Base-by-base conservation (phyloP, 2,797 vertebrate genomes). In the Falco columbarius region DNA sequence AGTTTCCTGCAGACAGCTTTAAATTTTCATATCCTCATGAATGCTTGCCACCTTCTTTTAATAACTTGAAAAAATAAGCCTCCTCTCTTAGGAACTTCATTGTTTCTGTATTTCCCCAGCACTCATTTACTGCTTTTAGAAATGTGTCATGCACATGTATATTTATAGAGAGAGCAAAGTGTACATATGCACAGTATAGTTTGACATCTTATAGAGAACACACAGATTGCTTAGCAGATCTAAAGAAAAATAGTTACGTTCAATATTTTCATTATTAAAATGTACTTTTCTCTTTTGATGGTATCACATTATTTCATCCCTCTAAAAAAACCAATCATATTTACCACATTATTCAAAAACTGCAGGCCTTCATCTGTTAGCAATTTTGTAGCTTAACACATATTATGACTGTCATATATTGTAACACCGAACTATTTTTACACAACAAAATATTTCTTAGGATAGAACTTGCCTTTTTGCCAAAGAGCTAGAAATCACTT, bases 11-110 rank as follows among this genome's bases (percentile, higher is more conserved):
- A 96, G 94, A 98, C 71, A 15, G 95, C 72, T 91, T 97, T 97
- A 95, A 96, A 95, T 96, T 97, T 98, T 98, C 97, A 97, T 97
- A 96, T 96, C 98, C 97, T 97, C 81, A 17, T 91, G 97, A 98
- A 95, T 34, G 86, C 94, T 93, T 77, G 74, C 97, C 97, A 97
- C 97, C 96, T 98, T 97, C 97, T 95, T 98, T 98, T 98, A 98
- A 98, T 98, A 98, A 97, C 97, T 83, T 95, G 81, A 95, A 97
- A 97, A 97, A 97, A 97, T 82, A 96, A 97, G 86, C 93, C 81
- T 91, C 93, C 81, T 91, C 95, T 97, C 92, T 97, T 84, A 97
- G 96, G 97, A 97, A 94, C 95, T 80, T 95, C 96, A 96, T 97
- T 96, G 96, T 97, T 96, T 88, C 96, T 59, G 20, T 95, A 81